Base-by-base conservation (phyloP, 2,888 invertebrate species). In the Callyntrura sp. region DNA sequence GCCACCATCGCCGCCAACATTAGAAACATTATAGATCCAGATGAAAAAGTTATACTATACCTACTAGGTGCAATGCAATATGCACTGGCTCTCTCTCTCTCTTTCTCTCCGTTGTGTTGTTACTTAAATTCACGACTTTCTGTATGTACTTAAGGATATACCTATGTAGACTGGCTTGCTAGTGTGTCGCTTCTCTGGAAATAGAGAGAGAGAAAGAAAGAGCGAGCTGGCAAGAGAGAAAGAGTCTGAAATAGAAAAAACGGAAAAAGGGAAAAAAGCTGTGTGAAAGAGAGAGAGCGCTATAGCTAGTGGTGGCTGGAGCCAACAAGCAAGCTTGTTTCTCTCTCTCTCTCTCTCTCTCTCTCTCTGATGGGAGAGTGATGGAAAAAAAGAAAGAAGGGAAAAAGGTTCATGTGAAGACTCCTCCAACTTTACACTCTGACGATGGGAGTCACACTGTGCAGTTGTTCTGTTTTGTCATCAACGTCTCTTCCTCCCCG, bases 391-490 rank as follows among this genome's bases (percentile, higher is more conserved):
- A 65, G 51, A 78, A 85, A 76, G 62, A 55, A 85, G 62, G 82
- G 88, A 65, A 83, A 87, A 90, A 90, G 90, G 90, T 90, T 90
- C 90, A 90, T 90, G 90, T 85, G 90, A 90, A 90, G 90, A 85
- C 85, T 90, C 81, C 85, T 82, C 90, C 85, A 90, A 90, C 90
- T 90, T 91, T 91, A 91, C 91, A 91, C 91, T 89, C 90, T 91
- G 91, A 91, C 86, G 82, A 90, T 91, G 91, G 91, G 91, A 90
- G 91, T 91, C 91, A 91, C 91, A 91, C 87, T 91, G 91, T 87
- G 91, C 91, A 91, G 91, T 91, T 89, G 90, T 90, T 90, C 85
- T 90, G 90, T 90, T 90, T 90, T 90, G 90, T 90, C 90, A 85
- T 90, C 89, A 90, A 90, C 90, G 90, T 90, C 90, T 90, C 90